These are phyloP conservation scores for Sciurus carolinensis DNA, from an alignment of 2,797 vertebrate species.

Conservation along the genomic window DNA sequence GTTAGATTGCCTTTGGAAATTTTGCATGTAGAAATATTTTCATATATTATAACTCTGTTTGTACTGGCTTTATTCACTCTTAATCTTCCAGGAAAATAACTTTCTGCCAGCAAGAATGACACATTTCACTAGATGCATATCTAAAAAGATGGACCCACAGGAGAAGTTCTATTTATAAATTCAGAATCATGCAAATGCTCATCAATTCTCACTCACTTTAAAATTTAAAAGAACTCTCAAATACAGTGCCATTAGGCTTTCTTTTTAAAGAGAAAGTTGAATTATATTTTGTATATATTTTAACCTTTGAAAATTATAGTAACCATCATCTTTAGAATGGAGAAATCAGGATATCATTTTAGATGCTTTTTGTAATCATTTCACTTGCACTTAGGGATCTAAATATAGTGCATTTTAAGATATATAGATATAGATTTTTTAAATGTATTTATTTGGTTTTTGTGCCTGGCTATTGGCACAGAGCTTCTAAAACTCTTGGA, in stretches of 20 bases:
- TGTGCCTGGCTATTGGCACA: background rate
- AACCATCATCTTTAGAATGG: background rate
- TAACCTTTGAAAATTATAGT: constrained; percentile 22
- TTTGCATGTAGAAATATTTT: constrained; percentile 44
- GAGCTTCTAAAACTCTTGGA: constrained; percentile 1
- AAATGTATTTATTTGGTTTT: background rate
- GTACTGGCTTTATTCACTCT: background rate
- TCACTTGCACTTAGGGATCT: background rate
- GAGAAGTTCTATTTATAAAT: constrained; percentile 37
- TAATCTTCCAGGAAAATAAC: constrained; percentile 27
- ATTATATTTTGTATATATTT: constrained; percentile 39
- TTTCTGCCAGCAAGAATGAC: background rate
- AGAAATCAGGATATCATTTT: constrained; percentile 18
- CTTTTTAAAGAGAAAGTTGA: background rate
- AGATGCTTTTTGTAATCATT: background rate
- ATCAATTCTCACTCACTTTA: background rate
- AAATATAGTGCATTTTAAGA: background rate
- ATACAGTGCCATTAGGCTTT: background rate
- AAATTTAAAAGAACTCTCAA: constrained; percentile 30
- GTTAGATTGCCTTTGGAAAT: background rate
- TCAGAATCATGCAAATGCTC: background rate
- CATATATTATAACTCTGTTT: constrained; percentile 23
- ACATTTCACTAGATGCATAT: background rate
- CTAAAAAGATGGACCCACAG: constrained; percentile 43
- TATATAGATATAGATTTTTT: no score